Percentiles rank a stretch among this genome's conserved stretches.
phyloP scores from a whole-genome alignment of 2,113 vertebrate species.

The Dromaius novaehollandiae region DNA sequence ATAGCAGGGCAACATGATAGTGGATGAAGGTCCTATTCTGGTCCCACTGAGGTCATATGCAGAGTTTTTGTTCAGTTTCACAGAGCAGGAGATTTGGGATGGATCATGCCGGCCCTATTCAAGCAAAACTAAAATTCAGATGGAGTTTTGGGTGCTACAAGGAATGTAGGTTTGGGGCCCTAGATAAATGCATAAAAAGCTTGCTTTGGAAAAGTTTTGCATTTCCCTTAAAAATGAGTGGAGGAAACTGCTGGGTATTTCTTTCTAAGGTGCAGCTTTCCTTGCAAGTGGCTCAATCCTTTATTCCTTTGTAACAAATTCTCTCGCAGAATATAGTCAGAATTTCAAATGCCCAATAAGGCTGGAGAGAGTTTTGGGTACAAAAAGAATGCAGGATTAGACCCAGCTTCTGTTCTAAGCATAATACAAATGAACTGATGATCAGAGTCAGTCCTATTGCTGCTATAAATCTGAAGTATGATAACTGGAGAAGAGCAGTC shows the following conservation, averaged over 20 bases:
- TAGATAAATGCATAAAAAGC: neutral
- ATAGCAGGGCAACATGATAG: neutral
- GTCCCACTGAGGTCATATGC: neutral
- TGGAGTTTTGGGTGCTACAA: neutral
- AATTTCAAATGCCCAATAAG: neutral
- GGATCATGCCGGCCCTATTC: constrained; percentile 10
- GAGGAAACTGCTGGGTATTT: neutral
- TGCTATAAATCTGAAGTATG: neutral
- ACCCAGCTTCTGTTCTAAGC: neutral
- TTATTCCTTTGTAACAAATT: neutral
- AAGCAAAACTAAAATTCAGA: neutral
- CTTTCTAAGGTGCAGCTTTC: neutral
- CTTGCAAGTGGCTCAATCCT: neutral
- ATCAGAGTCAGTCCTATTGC: neutral
- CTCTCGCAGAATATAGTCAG: neutral
- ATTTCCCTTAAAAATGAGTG: neutral
- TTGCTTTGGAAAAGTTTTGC: neutral
- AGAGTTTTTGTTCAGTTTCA: neutral
- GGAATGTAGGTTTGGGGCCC: neutral
- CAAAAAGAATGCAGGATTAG: neutral
- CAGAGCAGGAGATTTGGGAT: neutral
- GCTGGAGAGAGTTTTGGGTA: neutral
- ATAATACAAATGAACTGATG: neutral
- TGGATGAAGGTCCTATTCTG: neutral
- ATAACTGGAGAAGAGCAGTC: neutral